These are phyloP conservation scores for Listronotus oregonensis DNA, from an alignment of 1,140 invertebrate species.

Conservation along the genomic window DNA sequence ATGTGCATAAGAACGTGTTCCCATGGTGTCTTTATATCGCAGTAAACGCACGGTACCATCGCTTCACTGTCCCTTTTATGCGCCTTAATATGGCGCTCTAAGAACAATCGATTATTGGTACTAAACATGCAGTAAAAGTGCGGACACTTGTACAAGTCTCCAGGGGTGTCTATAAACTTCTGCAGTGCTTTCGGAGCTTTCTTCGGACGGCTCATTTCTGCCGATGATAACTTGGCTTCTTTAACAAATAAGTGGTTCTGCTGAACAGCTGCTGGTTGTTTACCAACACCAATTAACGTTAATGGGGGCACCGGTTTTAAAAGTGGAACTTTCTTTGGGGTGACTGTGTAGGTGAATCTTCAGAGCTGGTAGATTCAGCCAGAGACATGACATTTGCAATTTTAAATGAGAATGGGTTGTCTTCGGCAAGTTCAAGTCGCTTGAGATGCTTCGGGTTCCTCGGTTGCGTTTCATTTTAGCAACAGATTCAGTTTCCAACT, in stretches of 20 bases:
- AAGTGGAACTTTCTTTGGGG: not conserved
- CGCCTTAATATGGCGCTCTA: conserved; percentile 56
- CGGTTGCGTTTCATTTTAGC: not conserved
- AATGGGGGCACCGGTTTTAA: conserved; percentile 23
- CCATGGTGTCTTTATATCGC: conserved; percentile 45
- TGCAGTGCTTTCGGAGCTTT: conserved; percentile 39
- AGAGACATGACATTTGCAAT: conserved; percentile 46
- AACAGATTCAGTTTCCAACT: not conserved
- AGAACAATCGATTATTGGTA: conserved; percentile 53
- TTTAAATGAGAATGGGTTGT: conserved; percentile 46
- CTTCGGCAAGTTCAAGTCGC: conserved; percentile 23
- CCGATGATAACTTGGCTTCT: conserved; percentile 29
- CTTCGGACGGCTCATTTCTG: conserved; percentile 31
- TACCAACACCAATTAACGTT: conserved; percentile 14
- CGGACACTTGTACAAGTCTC: conserved; percentile 65
- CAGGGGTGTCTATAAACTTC: conserved; percentile 36
- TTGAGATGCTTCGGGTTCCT: conserved; percentile 6
- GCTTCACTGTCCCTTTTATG: conserved; percentile 48
- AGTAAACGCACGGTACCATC: conserved; percentile 50
- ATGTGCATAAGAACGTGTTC: conserved; percentile 45
- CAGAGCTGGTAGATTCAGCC: conserved; percentile 31
- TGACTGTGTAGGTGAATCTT: not conserved
- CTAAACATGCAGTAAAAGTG: conserved; percentile 59
- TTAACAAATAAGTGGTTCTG: conserved; percentile 29
- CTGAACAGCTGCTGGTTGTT: conserved; percentile 7